phyloP scores from a whole-genome alignment of 2,797 vertebrate species.

The Sorex maritimensis region DNA sequence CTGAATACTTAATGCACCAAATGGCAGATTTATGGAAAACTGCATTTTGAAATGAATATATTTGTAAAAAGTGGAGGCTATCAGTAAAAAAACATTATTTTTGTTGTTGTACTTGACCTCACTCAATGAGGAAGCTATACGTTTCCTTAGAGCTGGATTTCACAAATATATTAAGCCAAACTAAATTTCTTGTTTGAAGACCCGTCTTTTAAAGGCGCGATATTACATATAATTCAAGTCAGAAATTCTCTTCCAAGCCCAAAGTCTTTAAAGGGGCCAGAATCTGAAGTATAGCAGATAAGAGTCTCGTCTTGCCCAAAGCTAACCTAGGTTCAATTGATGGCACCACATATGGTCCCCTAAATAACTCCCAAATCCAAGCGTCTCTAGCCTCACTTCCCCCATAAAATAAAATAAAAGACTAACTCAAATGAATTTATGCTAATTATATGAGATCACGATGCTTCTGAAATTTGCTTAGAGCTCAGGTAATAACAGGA shows the following conservation, averaged over 20 bases:
- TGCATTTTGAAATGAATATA: constrained; percentile 49
- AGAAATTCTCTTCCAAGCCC: background rate
- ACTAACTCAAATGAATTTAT: background rate
- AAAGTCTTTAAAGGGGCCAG: background rate
- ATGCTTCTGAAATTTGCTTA: background rate
- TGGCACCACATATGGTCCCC: no score
- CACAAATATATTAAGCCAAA: background rate
- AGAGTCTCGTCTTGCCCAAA: background rate
- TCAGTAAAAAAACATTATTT: constrained; percentile 41
- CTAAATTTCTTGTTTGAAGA: background rate
- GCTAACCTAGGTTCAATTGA: background rate
- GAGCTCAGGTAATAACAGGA: background rate
- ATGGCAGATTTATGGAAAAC: constrained; percentile 60
- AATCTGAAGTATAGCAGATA: background rate
- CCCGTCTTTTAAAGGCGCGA: background rate
- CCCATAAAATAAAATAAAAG: background rate
- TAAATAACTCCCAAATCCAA: no score
- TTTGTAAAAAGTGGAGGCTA: background rate
- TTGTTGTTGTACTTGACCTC: background rate
- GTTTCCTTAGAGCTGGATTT: constrained; percentile 3
- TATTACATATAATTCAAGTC: background rate
- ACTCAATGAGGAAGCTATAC: constrained; percentile 28
- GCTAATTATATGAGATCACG: background rate
- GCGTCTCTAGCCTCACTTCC: no score
- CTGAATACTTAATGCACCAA: constrained; percentile 25